These are phyloP conservation scores for Euura saliciscinereae DNA, from an alignment of 1,140 invertebrate species.

Conservation along the genomic window DNA sequence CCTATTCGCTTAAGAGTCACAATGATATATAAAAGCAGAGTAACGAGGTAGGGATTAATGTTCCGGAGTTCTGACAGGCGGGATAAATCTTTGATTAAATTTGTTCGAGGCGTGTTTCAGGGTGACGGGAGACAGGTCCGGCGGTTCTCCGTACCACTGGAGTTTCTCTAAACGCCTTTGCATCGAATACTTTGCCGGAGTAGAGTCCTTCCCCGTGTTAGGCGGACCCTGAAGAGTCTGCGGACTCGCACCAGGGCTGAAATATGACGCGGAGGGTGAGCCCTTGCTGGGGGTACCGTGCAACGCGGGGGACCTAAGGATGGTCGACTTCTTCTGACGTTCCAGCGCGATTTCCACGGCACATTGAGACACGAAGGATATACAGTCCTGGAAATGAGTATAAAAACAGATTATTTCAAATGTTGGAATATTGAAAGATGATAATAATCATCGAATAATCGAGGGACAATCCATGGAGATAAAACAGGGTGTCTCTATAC, in stretches of 20 bases:
- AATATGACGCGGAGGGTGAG: not conserved
- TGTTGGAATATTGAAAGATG: too few relatives aligned
- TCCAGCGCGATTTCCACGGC: conserved; percentile 39
- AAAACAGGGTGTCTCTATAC: too few relatives aligned
- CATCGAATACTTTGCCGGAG: conserved; percentile 16
- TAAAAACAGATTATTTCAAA: too few relatives aligned
- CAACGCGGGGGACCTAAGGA: conserved; percentile 17
- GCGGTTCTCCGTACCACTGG: conserved; percentile 42
- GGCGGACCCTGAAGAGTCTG: not conserved
- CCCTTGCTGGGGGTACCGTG: not conserved
- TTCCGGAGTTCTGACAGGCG: conserved; percentile 23
- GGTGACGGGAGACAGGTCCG: conserved; percentile 41
- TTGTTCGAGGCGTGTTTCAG: conserved; percentile 33
- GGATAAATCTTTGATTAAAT: conserved; percentile 39
- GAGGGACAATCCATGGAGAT: too few relatives aligned
- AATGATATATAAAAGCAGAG: too few relatives aligned
- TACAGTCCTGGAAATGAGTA: too few relatives aligned
- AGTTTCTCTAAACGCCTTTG: conserved; percentile 46
- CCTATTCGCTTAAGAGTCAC: too few relatives aligned
- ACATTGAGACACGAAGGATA: conserved; percentile 26
- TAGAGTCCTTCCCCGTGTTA: not conserved
- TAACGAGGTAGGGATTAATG: not conserved
- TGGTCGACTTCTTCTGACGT: conserved; percentile 40
- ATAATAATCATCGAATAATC: too few relatives aligned
- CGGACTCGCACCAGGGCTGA: not conserved